Conservation (phyloP, 2,113 vertebrate genomes). For the Grallaria varia region DNA sequence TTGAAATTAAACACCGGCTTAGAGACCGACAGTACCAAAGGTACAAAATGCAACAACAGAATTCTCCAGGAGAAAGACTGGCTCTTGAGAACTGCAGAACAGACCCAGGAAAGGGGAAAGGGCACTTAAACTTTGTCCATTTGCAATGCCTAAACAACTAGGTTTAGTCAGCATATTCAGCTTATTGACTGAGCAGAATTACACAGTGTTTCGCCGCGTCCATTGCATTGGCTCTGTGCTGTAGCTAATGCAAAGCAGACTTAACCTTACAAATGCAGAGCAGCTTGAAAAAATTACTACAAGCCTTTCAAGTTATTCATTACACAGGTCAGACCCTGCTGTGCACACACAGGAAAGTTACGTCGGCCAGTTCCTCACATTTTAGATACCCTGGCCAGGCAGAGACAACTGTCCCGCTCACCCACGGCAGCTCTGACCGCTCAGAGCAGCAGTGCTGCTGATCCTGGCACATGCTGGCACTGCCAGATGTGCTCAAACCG, state of each 20-base stretch:
- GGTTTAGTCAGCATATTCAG: neutral
- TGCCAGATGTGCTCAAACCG: neutral
- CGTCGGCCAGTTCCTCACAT: rapidly evolving
- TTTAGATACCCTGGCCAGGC: neutral
- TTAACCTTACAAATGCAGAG: neutral
- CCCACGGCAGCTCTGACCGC: neutral
- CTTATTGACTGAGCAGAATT: neutral
- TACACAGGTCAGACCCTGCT: neutral
- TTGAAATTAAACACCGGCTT: neutral
- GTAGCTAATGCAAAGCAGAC: neutral
- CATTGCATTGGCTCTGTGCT: neutral
- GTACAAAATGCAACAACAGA: rapidly evolving
- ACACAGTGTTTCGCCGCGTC: neutral
- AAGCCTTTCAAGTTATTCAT: neutral
- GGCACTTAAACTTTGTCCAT: neutral
- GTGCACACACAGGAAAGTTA: neutral
- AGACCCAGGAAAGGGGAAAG: neutral
- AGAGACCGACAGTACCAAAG: too few relatives aligned
- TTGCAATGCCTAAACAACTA: neutral
- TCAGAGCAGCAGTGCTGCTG: neutral
- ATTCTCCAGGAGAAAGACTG: neutral
- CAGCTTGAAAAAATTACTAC: neutral
- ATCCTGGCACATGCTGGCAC: neutral
- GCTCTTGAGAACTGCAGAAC: neutral
- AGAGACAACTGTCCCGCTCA: neutral